Evolutionary conservation across 92 coral and sea anemone species (phyloP).

Genomic region (Palythoa grandis): DNA sequence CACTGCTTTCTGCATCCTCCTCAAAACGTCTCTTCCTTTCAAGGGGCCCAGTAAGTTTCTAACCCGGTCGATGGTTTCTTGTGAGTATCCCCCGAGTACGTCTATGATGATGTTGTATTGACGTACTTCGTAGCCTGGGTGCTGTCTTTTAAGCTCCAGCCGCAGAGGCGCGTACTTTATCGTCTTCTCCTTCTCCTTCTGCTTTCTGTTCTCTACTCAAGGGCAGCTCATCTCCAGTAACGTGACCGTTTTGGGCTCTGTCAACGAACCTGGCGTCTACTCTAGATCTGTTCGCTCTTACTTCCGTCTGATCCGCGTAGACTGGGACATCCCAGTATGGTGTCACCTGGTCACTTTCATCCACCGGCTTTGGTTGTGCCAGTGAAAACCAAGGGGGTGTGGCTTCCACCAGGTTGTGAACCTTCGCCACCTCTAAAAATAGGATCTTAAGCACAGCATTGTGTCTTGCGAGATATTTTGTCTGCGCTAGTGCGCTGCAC

Average conservation of each 20-base stretch:
- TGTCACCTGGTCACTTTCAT: not conserved
- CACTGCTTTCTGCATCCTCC: too few species aligned
- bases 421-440: constrained; percentile 10
- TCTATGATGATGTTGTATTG: too few species aligned
- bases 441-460: constrained; percentile 37
- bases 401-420: not conserved
- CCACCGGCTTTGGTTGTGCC: constrained; percentile 1
- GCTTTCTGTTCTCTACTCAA: constrained; percentile 37
- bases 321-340: constrained; percentile 21
- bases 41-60: too few species aligned
- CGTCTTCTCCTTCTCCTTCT: constrained; percentile 37
- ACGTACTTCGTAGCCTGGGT: too few species aligned
- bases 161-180: too few species aligned
- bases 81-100: too few species aligned
- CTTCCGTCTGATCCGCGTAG: constrained; percentile 40
- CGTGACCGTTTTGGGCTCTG: too few species aligned
- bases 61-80: too few species aligned
- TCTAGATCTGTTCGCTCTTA: constrained; percentile 41
- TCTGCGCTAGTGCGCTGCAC: constrained; percentile 16
- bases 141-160: too few species aligned
- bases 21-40: too few species aligned
- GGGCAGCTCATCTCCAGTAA: constrained; percentile 10
- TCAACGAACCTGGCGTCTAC: too few species aligned
- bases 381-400: too few species aligned
- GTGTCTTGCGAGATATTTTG: constrained; percentile 29